These are phyloP conservation scores for Aplidium turbinatum DNA, from an alignment of 23 tunicate genomes.

Conservation along the genomic window DNA sequence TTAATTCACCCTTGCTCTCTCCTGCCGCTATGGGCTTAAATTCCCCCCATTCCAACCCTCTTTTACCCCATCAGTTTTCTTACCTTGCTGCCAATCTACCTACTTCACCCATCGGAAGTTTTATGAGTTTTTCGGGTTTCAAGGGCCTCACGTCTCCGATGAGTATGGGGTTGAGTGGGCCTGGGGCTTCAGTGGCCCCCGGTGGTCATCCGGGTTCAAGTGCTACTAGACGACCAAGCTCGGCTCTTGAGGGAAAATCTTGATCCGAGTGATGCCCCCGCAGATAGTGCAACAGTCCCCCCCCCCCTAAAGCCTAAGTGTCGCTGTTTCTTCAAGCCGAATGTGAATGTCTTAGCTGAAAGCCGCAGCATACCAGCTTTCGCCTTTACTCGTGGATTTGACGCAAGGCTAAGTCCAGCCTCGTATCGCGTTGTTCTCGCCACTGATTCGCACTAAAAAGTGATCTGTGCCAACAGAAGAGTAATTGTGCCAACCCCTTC, in stretches of 20 bases:
- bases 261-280: no score
- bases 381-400: no score
- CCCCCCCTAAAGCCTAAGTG: no score
- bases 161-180: constrained; percentile 30
- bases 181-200: constrained; percentile 18
- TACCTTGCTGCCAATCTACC: constrained; percentile 32
- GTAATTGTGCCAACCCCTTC: no score
- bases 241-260: constrained; percentile 71
- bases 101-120: constrained; percentile 48
- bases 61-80: constrained; percentile 30
- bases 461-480: no score
- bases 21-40: constrained; percentile 28
- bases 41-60: constrained; percentile 33
- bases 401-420: no score
- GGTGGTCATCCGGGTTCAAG: constrained; percentile 15
- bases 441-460: no score
- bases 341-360: no score
- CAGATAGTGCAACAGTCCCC: no score
- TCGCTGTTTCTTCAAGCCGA: no score
- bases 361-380: no score
- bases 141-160: constrained; percentile 46
- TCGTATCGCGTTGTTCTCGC: no score
- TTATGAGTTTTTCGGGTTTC: constrained; percentile 47
- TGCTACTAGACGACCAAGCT: constrained; percentile 30
- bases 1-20: constrained; percentile 43